A percentile compares a stretch with the other conserved stretches of the same genome.
These are phyloP conservation scores for Idris sp. DNA, from an alignment of 1,140 invertebrate genomes.

Conservation along the genomic window DNA sequence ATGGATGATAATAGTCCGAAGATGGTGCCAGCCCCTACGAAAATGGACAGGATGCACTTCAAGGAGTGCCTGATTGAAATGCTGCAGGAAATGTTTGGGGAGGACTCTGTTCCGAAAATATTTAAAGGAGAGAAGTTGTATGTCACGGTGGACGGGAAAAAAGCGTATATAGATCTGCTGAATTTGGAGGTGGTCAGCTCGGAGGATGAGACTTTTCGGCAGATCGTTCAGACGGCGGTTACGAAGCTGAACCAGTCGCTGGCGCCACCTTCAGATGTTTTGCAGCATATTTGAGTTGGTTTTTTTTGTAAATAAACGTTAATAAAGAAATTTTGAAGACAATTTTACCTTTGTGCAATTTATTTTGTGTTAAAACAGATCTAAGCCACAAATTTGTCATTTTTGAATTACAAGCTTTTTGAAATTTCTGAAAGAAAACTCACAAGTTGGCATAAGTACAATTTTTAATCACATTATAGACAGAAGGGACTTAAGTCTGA, in stretches of 20 bases:
- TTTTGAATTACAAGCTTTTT: no score
- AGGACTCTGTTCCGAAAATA: conserved; percentile 95
- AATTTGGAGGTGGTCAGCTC: conserved; percentile 88
- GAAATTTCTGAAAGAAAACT: no score
- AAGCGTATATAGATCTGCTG: conserved; percentile 90
- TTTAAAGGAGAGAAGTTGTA: conserved; percentile 94
- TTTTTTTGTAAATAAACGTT: no score
- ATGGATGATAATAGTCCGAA: conserved; percentile 82
- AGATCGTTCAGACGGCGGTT: conserved; percentile 91
- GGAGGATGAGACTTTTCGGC: conserved; percentile 89
- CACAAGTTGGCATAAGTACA: no score
- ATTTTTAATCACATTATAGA: no score
- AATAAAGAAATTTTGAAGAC: no score
- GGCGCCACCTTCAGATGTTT: conserved; percentile 81
- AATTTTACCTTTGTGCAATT: no score
- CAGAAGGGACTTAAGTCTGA: no score
- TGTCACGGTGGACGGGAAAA: conserved; percentile 90
- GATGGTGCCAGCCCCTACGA: conserved; percentile 81
- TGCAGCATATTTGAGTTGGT: not conserved
- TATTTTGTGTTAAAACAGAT: no score
- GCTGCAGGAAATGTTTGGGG: conserved; percentile 96
- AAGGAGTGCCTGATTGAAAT: conserved; percentile 96
- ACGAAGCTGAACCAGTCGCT: conserved; percentile 91
- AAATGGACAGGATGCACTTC: conserved; percentile 91
- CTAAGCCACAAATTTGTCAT: no score